Base-by-base conservation (phyloP, 2,888 invertebrate genomes). In the Athetis lepigone region DNA sequence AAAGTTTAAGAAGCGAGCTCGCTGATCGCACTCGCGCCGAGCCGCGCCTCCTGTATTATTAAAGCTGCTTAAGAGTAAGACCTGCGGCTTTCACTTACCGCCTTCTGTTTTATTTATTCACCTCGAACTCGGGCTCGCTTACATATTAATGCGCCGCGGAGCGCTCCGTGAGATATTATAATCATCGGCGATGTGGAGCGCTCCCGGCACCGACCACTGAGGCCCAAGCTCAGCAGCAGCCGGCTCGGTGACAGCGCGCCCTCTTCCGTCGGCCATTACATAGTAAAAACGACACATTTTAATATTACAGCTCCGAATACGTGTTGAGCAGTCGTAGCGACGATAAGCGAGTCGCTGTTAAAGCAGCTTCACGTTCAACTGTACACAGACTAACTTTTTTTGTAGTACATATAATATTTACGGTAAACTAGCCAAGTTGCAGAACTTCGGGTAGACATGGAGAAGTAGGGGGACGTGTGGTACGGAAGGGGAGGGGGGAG, bases 31-130 rank as follows among this genome's bases (percentile, higher is more conserved):
- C 39, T 42, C 21, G 56, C 55, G 40, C 45, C 37, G 60, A 43
- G 37, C 49, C 58, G 60, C 49, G 49, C 39, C 70, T 75, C 37
- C 43, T 81, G 47, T 60, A 78, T 68, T 79, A 81, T 81, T 74
- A 60, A 82, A 55, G 69, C 69, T 66, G 75, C 79, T 73, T 77
- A 74, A 78, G 76, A 80, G 74, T 65, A 74, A 81, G 79, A 67
- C 65, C 68, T 60, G 81, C 78, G 77, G 80, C 77, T 80, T 82
- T 81, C 81, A 83, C 81, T 83, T 81, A 77, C 81, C 72, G 79
- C 75, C 69, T 70, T 65, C 71, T 72, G 70, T 66, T 70, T 82
- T 83, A 83, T 80, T 82, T 77, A 82, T 82, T 78, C 64, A 78
- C 54, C 70, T 63, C 68, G 18, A 60, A 64, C 65, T 69, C 58